Evolutionary conservation across 2,113 vertebrate species (phyloP).

Genomic region (Myrmecophaga tridactyla): DNA sequence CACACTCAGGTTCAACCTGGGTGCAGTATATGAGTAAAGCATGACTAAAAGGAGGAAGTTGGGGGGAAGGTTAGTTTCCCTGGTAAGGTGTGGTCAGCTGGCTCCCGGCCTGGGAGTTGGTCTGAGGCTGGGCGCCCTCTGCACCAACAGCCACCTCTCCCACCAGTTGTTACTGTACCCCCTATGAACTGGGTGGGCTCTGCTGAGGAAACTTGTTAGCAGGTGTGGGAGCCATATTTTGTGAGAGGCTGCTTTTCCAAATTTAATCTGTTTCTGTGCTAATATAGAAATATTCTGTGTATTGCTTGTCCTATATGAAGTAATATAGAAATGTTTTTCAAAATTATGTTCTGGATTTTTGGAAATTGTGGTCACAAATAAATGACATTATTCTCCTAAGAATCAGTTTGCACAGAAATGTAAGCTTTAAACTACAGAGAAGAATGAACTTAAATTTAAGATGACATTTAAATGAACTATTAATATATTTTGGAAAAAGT

Average conservation of each 20-base stretch:
- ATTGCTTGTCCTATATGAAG: too few relatives aligned
- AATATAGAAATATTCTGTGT: not conserved
- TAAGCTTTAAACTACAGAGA: not conserved
- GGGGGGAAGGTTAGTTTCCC: not conserved
- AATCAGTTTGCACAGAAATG: not conserved
- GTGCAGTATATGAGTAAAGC: not conserved
- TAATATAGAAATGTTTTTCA: not conserved
- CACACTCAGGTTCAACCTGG: not conserved
- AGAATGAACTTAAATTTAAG: not conserved
- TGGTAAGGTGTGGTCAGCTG: not conserved
- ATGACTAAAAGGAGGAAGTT: not conserved
- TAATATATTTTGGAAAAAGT: not conserved
- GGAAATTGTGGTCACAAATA: not conserved
- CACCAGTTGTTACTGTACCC: fast-evolving
- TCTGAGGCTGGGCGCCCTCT: not conserved
- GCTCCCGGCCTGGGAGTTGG: constrained; percentile 16
- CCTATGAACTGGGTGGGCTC: not conserved
- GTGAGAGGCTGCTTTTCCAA: not conserved
- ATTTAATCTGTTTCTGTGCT: not conserved
- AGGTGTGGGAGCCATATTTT: not conserved
- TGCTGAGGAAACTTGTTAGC: not conserved
- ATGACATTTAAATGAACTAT: not conserved
- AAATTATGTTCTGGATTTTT: not conserved
- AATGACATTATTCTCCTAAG: not conserved
- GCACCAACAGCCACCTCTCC: not conserved